Evolutionary conservation across 2,113 vertebrate species (phyloP).

Genomic region (Trogon melanurus): DNA sequence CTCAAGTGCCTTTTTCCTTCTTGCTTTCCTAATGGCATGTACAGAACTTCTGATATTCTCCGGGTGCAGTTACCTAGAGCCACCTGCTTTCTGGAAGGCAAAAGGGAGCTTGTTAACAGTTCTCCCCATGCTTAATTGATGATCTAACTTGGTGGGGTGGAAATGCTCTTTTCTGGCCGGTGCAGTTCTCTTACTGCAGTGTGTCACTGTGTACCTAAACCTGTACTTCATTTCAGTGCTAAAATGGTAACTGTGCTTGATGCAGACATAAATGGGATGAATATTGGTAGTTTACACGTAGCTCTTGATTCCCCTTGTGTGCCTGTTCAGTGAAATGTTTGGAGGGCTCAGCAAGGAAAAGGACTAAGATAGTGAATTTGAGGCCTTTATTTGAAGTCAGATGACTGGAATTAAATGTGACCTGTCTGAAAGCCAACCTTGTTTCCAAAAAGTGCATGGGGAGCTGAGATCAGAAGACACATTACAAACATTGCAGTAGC

Average conservation of each 20-base stretch:
- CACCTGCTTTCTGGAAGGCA: not conserved
- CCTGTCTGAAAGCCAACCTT: constrained; percentile 57
- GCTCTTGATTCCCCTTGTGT: not conserved
- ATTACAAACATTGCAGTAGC: constrained; percentile 69
- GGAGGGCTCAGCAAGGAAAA: not conserved
- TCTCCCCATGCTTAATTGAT: not conserved
- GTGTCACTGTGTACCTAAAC: not conserved
- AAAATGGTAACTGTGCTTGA: not conserved
- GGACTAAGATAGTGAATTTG: not conserved
- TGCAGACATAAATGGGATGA: not conserved
- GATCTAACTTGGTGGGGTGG: not conserved
- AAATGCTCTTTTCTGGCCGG: not conserved
- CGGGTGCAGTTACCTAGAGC: not conserved
- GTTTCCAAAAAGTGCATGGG: constrained; percentile 37
- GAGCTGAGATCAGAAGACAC: constrained; percentile 60
- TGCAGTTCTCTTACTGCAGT: not conserved
- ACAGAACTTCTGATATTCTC: not conserved
- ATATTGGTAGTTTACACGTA: not conserved
- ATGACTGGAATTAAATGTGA: constrained; percentile 54
- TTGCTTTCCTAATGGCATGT: not conserved
- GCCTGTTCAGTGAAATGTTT: not conserved
- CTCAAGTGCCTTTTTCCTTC: not conserved
- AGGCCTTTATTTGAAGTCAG: constrained; percentile 37
- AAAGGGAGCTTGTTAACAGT: not conserved
- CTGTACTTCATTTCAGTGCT: not conserved